phyloP scores from a whole-genome alignment of 2,113 vertebrate species.

The Misgurnus anguillicaudatus region DNA sequence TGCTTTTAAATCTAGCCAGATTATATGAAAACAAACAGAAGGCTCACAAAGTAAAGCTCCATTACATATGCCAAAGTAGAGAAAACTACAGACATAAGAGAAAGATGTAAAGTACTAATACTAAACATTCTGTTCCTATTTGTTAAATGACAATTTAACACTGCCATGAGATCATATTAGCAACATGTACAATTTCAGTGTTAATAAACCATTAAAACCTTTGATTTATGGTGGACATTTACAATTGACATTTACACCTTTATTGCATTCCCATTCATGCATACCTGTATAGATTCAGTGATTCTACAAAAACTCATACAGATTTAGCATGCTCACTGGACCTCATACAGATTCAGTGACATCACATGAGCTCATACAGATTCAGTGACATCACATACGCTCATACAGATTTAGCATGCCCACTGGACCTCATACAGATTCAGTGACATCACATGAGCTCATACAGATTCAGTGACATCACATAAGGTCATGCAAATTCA shows the following conservation, averaged over 20 bases:
- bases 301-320: not conserved
- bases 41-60: not conserved
- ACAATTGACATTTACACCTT: too few species aligned
- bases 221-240: not conserved
- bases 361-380: not conserved
- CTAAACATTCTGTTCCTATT: too few species aligned
- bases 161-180: not conserved
- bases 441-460: too few species aligned
- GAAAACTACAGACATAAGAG: not conserved
- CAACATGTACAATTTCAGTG: not conserved
- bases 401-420: not conserved
- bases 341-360: too few species aligned
- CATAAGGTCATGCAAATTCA: too few species aligned
- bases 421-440: too few species aligned
- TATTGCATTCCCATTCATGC: too few species aligned
- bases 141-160: not conserved
- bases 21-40: conserved; percentile 20
- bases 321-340: not conserved
- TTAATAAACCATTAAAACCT: conserved; percentile 5
- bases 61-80: not conserved
- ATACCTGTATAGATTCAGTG: too few species aligned
- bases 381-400: not conserved
- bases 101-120: not conserved
- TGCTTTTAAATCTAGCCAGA: conserved; percentile 7
- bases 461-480: too few species aligned